Conservation (phyloP, 2,888 invertebrate species). For the Sphaeridia pumilis region DNA sequence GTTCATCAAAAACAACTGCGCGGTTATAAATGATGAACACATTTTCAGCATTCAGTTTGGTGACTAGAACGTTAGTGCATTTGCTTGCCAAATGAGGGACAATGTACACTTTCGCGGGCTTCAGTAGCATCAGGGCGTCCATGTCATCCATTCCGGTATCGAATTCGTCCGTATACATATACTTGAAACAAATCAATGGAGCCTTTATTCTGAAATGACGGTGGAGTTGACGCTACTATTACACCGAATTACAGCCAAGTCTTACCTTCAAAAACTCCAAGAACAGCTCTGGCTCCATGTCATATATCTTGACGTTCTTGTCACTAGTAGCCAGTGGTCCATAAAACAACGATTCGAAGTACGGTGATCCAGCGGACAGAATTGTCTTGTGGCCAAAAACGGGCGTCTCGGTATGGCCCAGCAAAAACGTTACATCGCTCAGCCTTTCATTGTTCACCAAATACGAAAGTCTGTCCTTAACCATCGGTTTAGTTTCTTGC, state of each 20-base stretch:
- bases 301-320: conserved; percentile 56
- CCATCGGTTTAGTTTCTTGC: conserved; percentile 61
- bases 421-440: conserved; percentile 65
- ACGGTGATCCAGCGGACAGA: conserved; percentile 67
- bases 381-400: conserved; percentile 65
- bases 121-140: conserved; percentile 73
- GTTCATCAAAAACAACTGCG: conserved; percentile 70
- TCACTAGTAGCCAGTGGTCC: conserved; percentile 53
- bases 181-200: conserved; percentile 38
- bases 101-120: conserved; percentile 77
- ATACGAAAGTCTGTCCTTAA: conserved; percentile 61
- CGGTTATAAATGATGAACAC: conserved; percentile 67
- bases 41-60: conserved; percentile 66
- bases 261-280: conserved; percentile 50
- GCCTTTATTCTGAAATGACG: too few species aligned
- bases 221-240: not conserved
- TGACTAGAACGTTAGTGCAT: conserved; percentile 61
- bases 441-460: conserved; percentile 54
- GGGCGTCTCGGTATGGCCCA: conserved; percentile 52
- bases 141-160: conserved; percentile 59
- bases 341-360: conserved; percentile 78
- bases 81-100: conserved; percentile 69
- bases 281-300: conserved; percentile 72
- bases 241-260: conserved; percentile 37
- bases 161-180: conserved; percentile 69